A percentile compares a stretch with the other conserved stretches of the same genome.
These are phyloP conservation scores for Streptopelia turtur DNA, from an alignment of 2,797 vertebrate genomes.

Conservation along the genomic window DNA sequence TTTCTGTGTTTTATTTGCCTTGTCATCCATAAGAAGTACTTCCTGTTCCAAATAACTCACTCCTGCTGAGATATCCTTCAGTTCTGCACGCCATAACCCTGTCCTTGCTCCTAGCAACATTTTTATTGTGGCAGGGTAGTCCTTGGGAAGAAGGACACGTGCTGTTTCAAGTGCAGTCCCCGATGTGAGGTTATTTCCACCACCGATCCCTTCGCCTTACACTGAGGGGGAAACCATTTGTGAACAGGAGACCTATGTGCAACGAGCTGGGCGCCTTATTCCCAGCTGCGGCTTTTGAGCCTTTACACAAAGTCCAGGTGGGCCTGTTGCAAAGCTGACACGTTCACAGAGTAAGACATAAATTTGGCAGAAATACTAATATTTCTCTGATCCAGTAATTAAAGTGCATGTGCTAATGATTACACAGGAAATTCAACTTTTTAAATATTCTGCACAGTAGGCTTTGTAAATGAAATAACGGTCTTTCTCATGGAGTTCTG, in stretches of 20 bases:
- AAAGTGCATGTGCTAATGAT: fast-evolving
- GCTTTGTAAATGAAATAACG: neutral
- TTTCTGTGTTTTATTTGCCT: neutral
- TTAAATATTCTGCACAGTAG: neutral
- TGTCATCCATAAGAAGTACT: neutral
- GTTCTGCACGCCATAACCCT: fast-evolving
- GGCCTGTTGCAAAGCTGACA: neutral
- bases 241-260: fast-evolving
- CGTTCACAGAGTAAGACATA: neutral
- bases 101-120: neutral
- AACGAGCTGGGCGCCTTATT: fast-evolving
- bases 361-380: neutral
- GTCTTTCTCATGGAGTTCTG: neutral
- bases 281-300: neutral
- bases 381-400: neutral
- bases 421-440: neutral
- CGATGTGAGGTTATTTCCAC: neutral
- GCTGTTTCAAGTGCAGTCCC: fast-evolving
- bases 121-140: neutral
- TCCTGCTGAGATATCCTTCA: fast-evolving
- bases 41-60: neutral
- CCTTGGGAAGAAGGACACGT: fast-evolving
- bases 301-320: neutral
- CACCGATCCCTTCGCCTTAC: fast-evolving
- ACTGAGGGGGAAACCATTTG: fast-evolving